Base-by-base conservation (phyloP, 2,797 vertebrate genomes). In the Coccyzus lansbergi region DNA sequence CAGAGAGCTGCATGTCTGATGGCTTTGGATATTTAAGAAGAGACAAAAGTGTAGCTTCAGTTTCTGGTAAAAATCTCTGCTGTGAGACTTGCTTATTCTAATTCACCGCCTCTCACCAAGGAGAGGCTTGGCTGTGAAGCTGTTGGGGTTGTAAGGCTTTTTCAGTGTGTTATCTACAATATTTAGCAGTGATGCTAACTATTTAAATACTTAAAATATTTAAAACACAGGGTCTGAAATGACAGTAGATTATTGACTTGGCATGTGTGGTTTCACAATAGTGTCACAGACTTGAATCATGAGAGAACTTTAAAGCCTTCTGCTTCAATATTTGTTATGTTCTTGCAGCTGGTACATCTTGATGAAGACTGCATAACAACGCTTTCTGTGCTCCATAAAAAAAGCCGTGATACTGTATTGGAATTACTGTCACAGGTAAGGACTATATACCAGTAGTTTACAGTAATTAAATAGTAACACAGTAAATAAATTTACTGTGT, bases 341-440 rank as follows among this genome's bases (percentile, higher is more conserved):
- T 89, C 48, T 97, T 96, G 28, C 95, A 98, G 99, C 95, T 98
- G 88, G 98, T 98, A 52, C 97, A 98, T 88, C 98, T 99, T 68
- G 99, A 99, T 95, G 98, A 99, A 88, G 99, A 99, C 96, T 99
- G 99, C 10, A 52, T 99, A 89, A 98, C 98, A 20, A 98, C 99
- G 96, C 99, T 99, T 97, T 98, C 99, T 6, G 98, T 99, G 75
- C 97, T 98, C 95, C 96, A 98, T 93, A 98, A 98, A 83, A 97
- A 94, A 52, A 99, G 98, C 86, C 98, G 96, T 94, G 96, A 98
- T 86, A 98, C 96, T 91, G 98, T 98, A 94, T 88, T 97, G 51
- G 94, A 97, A 7, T 95, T 99, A 68, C 97, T 99, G 88, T 98
- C 98, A 48, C 96, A 99, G 99, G 99, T 99, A 97, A 97, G 98